Evolutionary conservation across 2,888 invertebrate genomes (phyloP).

Genomic region (Sipha maydis): DNA sequence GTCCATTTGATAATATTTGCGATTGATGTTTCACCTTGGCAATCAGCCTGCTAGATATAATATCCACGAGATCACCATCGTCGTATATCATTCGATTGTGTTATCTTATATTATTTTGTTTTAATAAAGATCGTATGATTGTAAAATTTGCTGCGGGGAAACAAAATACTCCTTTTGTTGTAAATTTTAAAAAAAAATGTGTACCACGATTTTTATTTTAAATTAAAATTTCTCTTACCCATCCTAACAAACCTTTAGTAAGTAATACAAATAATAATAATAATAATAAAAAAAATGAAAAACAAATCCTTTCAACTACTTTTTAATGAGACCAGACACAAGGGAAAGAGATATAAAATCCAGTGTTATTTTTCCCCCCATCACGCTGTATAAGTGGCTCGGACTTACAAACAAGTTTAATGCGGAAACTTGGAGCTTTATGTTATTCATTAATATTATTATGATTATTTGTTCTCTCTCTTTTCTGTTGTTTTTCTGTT

Average conservation of each 20-base stretch:
- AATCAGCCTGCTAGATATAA: too few species aligned
- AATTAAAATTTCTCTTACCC: conserved; percentile 45
- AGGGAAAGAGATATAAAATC: conserved; percentile 51
- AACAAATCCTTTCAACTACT: conserved; percentile 54
- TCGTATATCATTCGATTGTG: not conserved
- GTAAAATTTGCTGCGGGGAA: too few species aligned
- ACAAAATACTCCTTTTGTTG: not conserved
- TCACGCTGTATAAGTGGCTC: conserved; percentile 35
- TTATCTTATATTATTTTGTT: not conserved
- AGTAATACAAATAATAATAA: conserved; percentile 49
- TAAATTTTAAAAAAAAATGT: conserved; percentile 1
- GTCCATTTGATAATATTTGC: too few species aligned
- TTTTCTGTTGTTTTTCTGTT: conserved; percentile 4
- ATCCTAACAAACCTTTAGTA: conserved; percentile 36
- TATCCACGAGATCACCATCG: too few species aligned
- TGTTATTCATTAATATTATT: conserved; percentile 41
- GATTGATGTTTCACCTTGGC: too few species aligned
- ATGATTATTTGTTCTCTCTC: not conserved
- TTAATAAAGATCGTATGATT: not conserved
- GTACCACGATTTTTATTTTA: conserved; percentile 39
- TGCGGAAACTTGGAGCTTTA: conserved; percentile 47
- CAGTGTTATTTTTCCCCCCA: conserved; percentile 32
- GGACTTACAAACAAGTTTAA: conserved; percentile 56
- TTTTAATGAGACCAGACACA: conserved; percentile 58
- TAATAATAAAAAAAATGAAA: conserved; percentile 20